Evolutionary conservation across 2,888 invertebrate species (phyloP).

Genomic region (Diloba caeruleocephala): DNA sequence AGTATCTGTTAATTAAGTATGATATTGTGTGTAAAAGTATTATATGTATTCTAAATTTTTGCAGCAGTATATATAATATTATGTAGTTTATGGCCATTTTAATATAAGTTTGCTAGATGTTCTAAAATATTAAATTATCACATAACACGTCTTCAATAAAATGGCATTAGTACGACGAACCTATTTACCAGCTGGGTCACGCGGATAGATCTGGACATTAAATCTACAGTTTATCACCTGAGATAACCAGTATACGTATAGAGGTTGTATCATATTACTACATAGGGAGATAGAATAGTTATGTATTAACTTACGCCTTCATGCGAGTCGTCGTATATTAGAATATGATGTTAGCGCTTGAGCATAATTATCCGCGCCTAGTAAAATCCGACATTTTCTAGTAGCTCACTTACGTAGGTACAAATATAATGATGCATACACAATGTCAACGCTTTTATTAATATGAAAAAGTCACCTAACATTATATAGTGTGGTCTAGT

Average conservation of each 20-base stretch:
- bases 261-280: slow-evolving; percentile 15
- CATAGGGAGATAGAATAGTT: too few species aligned
- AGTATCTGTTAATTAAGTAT: slow-evolving; percentile 41
- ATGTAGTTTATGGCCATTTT: slow-evolving; percentile 44
- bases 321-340: slow-evolving; percentile 12
- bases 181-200: slow-evolving; percentile 42
- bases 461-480: slow-evolving; percentile 20
- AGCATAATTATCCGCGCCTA: slow-evolving; percentile 8
- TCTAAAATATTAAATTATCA: slow-evolving; percentile 40
- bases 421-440: too few species aligned
- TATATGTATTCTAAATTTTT: slow-evolving; percentile 39
- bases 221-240: slow-evolving; percentile 26
- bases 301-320: slow-evolving; percentile 27
- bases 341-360: slow-evolving; percentile 7
- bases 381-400: slow-evolving; percentile 9
- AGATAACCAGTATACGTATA: slow-evolving; percentile 18
- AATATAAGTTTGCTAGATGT: slow-evolving; percentile 29
- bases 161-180: slow-evolving; percentile 35
- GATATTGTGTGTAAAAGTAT: slow-evolving; percentile 38
- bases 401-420: too few species aligned
- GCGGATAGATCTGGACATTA: slow-evolving; percentile 24
- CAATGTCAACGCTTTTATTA: slow-evolving; percentile 26
- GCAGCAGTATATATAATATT: slow-evolving; percentile 42
- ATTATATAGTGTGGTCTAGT: slow-evolving; percentile 14
- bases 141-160: slow-evolving; percentile 39